Base-by-base conservation (phyloP, 2,113 vertebrate species). In the Pachycephala philippinensis region DNA sequence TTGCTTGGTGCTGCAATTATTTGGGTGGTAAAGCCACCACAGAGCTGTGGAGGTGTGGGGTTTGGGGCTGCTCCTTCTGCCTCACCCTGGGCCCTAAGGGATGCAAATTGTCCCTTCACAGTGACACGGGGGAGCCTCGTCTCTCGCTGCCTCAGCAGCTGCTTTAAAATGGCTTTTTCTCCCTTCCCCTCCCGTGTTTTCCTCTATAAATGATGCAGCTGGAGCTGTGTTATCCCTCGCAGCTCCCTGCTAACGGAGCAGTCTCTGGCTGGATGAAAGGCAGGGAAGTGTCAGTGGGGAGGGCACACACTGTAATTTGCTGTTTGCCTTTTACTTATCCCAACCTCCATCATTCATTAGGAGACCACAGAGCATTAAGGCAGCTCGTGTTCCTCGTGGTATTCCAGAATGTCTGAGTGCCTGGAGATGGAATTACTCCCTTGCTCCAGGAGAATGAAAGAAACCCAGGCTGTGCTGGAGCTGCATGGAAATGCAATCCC, bases 171-270 rank as follows among this genome's bases (percentile, higher is more conserved):
- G 70, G 31, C 33, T 91, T 96, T 91, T 90, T 80, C 61, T 37
- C 53, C 75, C 60, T 53, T 80, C 2, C 31, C 12, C 68, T 40
- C 11, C 53, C 15, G 5, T 21, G 18, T 81, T 90, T 90, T 78
- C 90, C 84, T 57, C 85, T 44, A 92, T 97, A 31, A 97, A 97
- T 96, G 26, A 97, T 97, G 92, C 92, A 97, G 89, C 71, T 80
- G 49, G 85, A 93, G 37, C 10, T n/a, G 40, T 44, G 92, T 54
- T 89, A 69, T 61, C 60, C 61, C 69, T 45, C 60, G 35, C 54
- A 15, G 52, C 84, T 92, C 66, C 50, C 47, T 42, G 75, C 69
- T 56, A 21, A 33, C 3, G 0, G 35, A 71, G 16, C 76, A 17
- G 44, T 7, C 37, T 53, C 56, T 17, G 44, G 15, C 53, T 33